Evolutionary conservation across 2,888 invertebrate genomes (phyloP).

Genomic region (Parnassius orleans): DNA sequence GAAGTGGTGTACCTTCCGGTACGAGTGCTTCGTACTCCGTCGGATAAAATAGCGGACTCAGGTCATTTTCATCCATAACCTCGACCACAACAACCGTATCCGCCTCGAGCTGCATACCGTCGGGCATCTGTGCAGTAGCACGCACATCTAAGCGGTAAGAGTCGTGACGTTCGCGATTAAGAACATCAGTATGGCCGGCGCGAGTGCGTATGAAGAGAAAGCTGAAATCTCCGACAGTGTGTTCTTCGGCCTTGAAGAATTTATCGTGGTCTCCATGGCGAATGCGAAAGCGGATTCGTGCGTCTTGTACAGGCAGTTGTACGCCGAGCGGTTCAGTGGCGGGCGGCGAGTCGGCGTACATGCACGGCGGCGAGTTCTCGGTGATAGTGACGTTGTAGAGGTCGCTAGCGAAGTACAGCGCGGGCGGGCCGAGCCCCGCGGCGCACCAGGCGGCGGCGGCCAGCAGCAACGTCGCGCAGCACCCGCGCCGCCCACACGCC

Average conservation of each 20-base stretch:
- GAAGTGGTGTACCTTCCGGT: slow-evolving; percentile 92
- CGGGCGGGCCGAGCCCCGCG: slow-evolving; percentile 32
- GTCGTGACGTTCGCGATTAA: slow-evolving; percentile 96
- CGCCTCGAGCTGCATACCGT: slow-evolving; percentile 83
- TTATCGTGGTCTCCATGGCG: slow-evolving; percentile 92
- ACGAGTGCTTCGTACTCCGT: slow-evolving; percentile 93
- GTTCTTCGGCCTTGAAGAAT: slow-evolving; percentile 95
- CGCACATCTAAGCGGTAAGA: slow-evolving; percentile 88
- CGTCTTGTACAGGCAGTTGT: slow-evolving; percentile 87
- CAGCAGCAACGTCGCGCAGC: slow-evolving; percentile 58
- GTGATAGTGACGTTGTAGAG: slow-evolving; percentile 94
- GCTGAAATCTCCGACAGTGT: slow-evolving; percentile 95
- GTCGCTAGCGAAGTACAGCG: slow-evolving; percentile 85
- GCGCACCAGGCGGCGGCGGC: slow-evolving; percentile 40
- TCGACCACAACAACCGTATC: slow-evolving; percentile 86
- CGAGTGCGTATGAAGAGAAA: slow-evolving; percentile 94
- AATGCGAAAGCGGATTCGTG: slow-evolving; percentile 90
- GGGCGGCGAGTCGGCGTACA: slow-evolving; percentile 84
- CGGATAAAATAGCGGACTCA: slow-evolving; percentile 96
- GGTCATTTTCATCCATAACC: slow-evolving; percentile 93
- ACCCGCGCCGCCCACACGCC: slow-evolving; percentile 52
- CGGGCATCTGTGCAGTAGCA: slow-evolving; percentile 81
- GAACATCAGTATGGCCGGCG: slow-evolving; percentile 91
- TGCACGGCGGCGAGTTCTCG: slow-evolving; percentile 95
- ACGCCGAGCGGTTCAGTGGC: slow-evolving; percentile 83